Conservation (phyloP, 2,113 vertebrate genomes). For the cattle (Bos taurus) region ARS-UCD2.0 NC_037349.1:41350501-41351000, state of each 20-base stretch:
- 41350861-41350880: not conserved
- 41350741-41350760: not conserved
- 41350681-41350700: not conserved
- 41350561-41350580: not conserved
- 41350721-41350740: not conserved
- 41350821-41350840: not conserved
- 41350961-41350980: not conserved
- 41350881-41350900: not conserved
- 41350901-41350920: not conserved
- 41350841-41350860: not conserved
- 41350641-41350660: accelerated
- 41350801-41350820: not conserved
- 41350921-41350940: not conserved
- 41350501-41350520: not conserved
- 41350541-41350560: not conserved
- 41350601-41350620: not conserved
- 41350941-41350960: not conserved
- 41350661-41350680: not conserved
- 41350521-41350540: not conserved
- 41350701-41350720: not conserved
- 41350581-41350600: not conserved
- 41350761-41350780: not conserved
- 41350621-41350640: not conserved
- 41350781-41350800: not conserved
- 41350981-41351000: not conserved